Evolutionary conservation across 2,113 vertebrate species (phyloP).

Genomic region (Vimba vimba): DNA sequence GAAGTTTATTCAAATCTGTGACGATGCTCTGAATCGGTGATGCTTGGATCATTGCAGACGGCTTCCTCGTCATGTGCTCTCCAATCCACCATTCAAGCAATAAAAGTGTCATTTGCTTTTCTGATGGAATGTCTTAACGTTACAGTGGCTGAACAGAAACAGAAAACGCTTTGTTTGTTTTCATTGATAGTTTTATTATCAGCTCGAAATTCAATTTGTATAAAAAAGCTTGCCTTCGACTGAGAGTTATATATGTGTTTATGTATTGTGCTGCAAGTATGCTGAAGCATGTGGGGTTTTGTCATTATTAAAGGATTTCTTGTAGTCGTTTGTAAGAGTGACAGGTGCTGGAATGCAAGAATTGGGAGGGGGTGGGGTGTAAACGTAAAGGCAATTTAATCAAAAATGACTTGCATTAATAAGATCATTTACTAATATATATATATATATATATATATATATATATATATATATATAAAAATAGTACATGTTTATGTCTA

Average conservation of each 20-base stretch:
- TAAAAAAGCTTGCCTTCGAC: slow-evolving; percentile 9
- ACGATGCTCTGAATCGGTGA: neutral
- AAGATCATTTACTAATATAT: no score
- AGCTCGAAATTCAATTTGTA: slow-evolving; percentile 36
- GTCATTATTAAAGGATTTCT: slow-evolving; percentile 20
- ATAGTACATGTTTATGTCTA: no score
- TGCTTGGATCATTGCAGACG: neutral
- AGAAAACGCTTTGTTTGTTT: slow-evolving; percentile 11
- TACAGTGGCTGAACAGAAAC: neutral
- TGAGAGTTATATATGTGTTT: neutral
- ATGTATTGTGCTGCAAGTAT: slow-evolving; percentile 16
- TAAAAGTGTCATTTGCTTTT: slow-evolving; percentile 23
- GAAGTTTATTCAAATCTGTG: neutral
- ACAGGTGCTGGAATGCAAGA: slow-evolving; percentile 10
- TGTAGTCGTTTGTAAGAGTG: neutral
- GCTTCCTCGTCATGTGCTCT: neutral
- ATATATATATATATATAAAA: no score
- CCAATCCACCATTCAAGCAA: neutral
- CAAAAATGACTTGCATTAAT: no score
- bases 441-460: no score
- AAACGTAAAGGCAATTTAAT: no score
- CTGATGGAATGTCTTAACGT: slow-evolving; percentile 1
- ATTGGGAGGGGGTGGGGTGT: no score
- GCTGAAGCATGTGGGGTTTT: neutral
- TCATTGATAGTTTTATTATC: slow-evolving; percentile 35